phyloP scores from a whole-genome alignment of 2,113 vertebrate genomes.

The Isichthys henryi region DNA sequence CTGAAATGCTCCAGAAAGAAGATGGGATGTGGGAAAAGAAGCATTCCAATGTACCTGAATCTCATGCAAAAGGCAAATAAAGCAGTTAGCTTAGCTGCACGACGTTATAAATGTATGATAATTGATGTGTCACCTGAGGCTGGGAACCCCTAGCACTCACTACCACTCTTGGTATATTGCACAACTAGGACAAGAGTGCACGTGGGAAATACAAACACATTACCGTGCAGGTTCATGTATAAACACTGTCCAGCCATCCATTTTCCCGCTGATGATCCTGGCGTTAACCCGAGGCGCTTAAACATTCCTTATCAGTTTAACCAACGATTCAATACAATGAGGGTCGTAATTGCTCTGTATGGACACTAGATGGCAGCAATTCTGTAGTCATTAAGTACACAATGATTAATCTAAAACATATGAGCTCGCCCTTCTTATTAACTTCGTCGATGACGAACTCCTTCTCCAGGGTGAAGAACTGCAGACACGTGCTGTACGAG shows the following conservation, averaged over 20 bases:
- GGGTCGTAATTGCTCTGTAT: not conserved
- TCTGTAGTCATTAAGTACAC: not conserved
- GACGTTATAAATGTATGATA: not conserved
- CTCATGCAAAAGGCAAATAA: not conserved
- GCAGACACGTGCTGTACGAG: not conserved
- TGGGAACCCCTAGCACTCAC: not conserved
- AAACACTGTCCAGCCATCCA: not conserved
- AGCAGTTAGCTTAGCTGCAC: not conserved
- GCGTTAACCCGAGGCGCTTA: not conserved
- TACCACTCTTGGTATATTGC: not conserved
- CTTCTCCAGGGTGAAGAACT: not conserved
- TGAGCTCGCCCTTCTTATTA: not conserved
- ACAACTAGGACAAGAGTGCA: not conserved
- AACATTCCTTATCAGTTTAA: not conserved
- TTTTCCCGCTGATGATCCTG: not conserved
- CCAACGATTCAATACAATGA: not conserved
- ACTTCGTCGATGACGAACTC: not conserved
- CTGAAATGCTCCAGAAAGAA: not conserved
- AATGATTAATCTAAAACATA: not conserved
- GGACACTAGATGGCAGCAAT: conserved; percentile 3
- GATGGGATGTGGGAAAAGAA: not conserved
- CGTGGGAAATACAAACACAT: not conserved
- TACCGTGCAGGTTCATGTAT: not conserved
- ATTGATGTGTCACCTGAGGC: not conserved
- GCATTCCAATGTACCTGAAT: not conserved